These are phyloP conservation scores for Sussaba pulchella DNA, from an alignment of 2,888 invertebrate species.

Conservation along the genomic window DNA sequence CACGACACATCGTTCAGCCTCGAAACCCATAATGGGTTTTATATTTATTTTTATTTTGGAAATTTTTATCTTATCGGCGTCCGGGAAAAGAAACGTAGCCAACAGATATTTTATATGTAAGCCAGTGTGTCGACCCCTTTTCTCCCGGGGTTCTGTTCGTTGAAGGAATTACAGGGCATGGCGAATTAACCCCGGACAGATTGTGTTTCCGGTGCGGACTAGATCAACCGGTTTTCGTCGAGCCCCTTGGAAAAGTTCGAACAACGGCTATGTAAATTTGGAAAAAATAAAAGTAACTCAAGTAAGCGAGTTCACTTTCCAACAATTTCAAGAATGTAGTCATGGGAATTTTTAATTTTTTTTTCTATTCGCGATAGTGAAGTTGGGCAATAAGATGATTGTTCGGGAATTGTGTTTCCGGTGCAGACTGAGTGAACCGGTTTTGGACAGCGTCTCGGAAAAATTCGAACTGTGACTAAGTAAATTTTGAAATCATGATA, in stretches of 20 bases:
- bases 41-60: conserved; percentile 32
- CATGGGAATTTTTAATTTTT: too few species aligned
- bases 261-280: too few species aligned
- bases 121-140: conserved; percentile 74
- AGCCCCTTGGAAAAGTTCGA: not conserved
- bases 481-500: too few species aligned
- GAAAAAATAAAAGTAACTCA: too few species aligned
- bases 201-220: conserved; percentile 33
- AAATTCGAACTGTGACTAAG: too few species aligned
- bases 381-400: too few species aligned
- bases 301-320: too few species aligned
- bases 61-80: conserved; percentile 30
- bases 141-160: not conserved
- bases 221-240: conserved; percentile 19
- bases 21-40: conserved; percentile 26
- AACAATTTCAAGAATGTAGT: too few species aligned
- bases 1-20: conserved; percentile 23
- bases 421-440: too few species aligned
- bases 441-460: too few species aligned
- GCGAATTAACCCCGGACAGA: conserved; percentile 26
- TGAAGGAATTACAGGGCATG: conserved; percentile 24
- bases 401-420: conserved; percentile 42
- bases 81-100: conserved; percentile 43
- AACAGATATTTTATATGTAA: conserved; percentile 74
- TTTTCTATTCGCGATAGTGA: too few species aligned